A percentile compares a stretch with the other conserved stretches of the same genome.
Evolutionary conservation across 2,888 invertebrate species (phyloP).

Genomic region (Dicranocentrus wangi): DNA sequence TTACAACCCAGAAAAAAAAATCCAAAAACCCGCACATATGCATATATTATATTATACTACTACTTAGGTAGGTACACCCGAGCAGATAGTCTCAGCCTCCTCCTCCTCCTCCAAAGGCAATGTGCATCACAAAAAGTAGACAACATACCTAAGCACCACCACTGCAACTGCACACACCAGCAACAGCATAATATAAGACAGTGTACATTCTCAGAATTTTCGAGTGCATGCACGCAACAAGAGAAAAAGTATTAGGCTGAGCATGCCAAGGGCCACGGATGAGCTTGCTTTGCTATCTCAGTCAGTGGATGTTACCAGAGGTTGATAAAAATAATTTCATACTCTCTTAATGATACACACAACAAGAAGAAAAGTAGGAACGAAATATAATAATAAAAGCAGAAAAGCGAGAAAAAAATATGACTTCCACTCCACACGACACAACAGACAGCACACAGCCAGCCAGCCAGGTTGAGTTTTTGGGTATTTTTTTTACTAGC

Average conservation of each 20-base stretch:
- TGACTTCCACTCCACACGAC: not conserved
- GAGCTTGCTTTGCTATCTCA: constrained; percentile 37
- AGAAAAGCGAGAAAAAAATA: constrained; percentile 27
- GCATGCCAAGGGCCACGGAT: constrained; percentile 51
- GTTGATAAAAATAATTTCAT: constrained; percentile 35
- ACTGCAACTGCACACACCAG: too few species aligned
- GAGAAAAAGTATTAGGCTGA: constrained; percentile 16
- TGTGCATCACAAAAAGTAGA: too few species aligned
- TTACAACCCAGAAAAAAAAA: too few species aligned
- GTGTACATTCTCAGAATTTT: constrained; percentile 30
- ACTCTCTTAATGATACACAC: constrained; percentile 27
- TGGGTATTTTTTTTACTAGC: constrained; percentile 15
- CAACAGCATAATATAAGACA: constrained; percentile 1
- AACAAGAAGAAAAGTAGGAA: constrained; percentile 1
- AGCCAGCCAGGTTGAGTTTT: too few species aligned
- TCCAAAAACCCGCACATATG: too few species aligned
- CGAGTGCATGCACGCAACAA: constrained; percentile 41
- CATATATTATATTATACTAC: too few species aligned
- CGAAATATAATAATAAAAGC: not conserved
- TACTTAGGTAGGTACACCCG: too few species aligned
- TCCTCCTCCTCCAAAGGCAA: too few species aligned
- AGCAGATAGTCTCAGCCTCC: not conserved
- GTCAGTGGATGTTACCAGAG: constrained; percentile 30
- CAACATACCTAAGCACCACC: too few species aligned
- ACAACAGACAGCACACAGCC: constrained; percentile 5